phyloP scores from a whole-genome alignment of 2,113 vertebrate genomes.

The Catagonus wagneri region DNA sequence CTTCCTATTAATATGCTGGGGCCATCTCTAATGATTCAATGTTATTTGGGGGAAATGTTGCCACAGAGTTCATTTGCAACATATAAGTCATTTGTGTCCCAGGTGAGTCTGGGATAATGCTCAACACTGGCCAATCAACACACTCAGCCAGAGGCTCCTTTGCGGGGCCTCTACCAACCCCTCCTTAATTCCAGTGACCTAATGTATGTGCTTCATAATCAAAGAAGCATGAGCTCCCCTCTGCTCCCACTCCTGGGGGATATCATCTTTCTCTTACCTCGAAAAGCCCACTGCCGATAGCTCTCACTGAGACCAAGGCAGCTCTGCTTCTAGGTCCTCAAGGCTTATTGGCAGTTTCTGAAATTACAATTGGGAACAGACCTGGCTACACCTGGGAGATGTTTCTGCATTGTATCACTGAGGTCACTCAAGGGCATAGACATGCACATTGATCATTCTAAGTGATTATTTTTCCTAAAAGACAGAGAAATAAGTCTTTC shows the following conservation, averaged over 20 bases:
- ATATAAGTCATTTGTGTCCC: slow-evolving; percentile 44
- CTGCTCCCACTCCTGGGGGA: not conserved
- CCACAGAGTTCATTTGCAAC: slow-evolving; percentile 24
- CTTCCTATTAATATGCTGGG: not conserved
- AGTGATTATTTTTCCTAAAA: slow-evolving; percentile 52
- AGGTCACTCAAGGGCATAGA: not conserved
- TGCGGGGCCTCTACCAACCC: not conserved
- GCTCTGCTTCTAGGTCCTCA: not conserved
- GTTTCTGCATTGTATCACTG: not conserved
- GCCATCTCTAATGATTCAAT: slow-evolving; percentile 43
- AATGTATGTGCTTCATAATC: slow-evolving; percentile 59
- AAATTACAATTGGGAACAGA: slow-evolving; percentile 54
- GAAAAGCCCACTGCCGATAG: slow-evolving; percentile 1
- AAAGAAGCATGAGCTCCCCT: slow-evolving; percentile 60
- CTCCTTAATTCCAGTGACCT: slow-evolving; percentile 12
- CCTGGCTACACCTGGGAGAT: not conserved
- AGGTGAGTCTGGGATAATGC: slow-evolving; percentile 36
- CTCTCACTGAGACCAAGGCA: not conserved
- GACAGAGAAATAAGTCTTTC: slow-evolving; percentile 19
- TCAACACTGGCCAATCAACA: not conserved
- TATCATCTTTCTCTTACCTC: slow-evolving; percentile 62
- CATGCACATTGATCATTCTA: not conserved
- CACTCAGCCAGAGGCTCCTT: not conserved
- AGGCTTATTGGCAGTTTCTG: slow-evolving; percentile 35
- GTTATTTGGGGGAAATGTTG: slow-evolving; percentile 16